Conservation (phyloP, 2,888 invertebrate genomes). For the Heliconius ismenius region DNA sequence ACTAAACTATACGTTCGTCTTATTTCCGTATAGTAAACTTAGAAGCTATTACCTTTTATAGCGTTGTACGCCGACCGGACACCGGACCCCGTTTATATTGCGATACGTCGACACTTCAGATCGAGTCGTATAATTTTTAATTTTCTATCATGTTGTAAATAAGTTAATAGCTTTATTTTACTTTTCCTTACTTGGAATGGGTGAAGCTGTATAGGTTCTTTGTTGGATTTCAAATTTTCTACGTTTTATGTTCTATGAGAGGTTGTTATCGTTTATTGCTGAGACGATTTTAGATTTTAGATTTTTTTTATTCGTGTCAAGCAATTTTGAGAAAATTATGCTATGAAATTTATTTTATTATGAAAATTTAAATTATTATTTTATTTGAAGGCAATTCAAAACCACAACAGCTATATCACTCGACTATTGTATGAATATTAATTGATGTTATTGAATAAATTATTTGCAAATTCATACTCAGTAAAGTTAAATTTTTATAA, state of each 20-base stretch:
- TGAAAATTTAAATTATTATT: too few species aligned
- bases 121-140: conserved; percentile 1
- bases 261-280: neutral
- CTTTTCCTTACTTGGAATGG: neutral
- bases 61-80: conserved; percentile 34
- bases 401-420: neutral
- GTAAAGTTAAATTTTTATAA: neutral
- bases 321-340: neutral
- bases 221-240: neutral
- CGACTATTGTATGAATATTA: conserved; percentile 1
- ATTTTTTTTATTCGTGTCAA: neutral
- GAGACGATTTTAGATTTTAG: neutral
- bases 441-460: neutral
- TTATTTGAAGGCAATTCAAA: neutral
- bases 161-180: conserved; percentile 7
- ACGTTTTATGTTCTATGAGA: conserved; percentile 8
- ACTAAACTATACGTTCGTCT: conserved; percentile 30
- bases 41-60: conserved; percentile 43
- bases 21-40: conserved; percentile 41
- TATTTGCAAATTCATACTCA: neutral
- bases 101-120: conserved; percentile 16
- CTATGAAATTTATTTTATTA: neutral
- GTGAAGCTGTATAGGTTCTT: neutral
- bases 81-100: conserved; percentile 24
- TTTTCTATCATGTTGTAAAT: conserved; percentile 11